These are phyloP conservation scores for Proales similis DNA, from an alignment of 1,140 invertebrate genomes.

Conservation along the genomic window DNA sequence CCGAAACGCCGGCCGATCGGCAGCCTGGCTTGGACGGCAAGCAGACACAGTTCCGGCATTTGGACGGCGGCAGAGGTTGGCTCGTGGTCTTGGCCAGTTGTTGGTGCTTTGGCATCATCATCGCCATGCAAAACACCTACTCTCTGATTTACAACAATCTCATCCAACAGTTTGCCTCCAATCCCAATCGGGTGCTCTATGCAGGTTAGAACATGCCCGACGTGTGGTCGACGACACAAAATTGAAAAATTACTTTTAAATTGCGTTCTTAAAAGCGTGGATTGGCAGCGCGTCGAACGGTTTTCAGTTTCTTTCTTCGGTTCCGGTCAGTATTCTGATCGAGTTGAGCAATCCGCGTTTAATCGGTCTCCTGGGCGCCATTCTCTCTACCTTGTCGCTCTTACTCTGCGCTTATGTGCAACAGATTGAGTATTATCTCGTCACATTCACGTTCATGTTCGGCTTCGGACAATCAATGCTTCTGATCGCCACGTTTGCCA, in stretches of 20 bases:
- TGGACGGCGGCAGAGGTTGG: constrained; percentile 34
- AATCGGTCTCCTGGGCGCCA: constrained; percentile 1
- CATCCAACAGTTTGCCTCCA: neutral
- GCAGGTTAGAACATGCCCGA: no score
- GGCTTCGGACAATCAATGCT: constrained; percentile 18
- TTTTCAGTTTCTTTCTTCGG: constrained; percentile 25
- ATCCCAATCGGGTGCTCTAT: constrained; percentile 24
- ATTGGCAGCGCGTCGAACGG: constrained; percentile 33
- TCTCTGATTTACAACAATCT: constrained; percentile 15
- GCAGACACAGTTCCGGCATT: no score
- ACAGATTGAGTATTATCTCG: constrained; percentile 7
- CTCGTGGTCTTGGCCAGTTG: constrained; percentile 7
- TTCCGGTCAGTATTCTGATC: constrained; percentile 12
- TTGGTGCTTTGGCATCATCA: constrained; percentile 20
- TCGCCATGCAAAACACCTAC: constrained; percentile 33
- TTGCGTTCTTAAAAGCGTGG: constrained; percentile 23
- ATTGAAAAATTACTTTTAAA: neutral
- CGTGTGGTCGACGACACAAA: neutral
- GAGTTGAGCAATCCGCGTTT: constrained; percentile 21
- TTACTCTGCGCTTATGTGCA: constrained; percentile 1
- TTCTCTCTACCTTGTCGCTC: neutral
- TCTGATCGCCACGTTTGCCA: constrained; percentile 18
- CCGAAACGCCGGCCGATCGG: no score
- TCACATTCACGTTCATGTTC: constrained; percentile 9
- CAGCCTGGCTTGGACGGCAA: no score